These are phyloP conservation scores for Pomatostomus ruficeps DNA, from an alignment of 2,113 vertebrate species.

Conservation along the genomic window DNA sequence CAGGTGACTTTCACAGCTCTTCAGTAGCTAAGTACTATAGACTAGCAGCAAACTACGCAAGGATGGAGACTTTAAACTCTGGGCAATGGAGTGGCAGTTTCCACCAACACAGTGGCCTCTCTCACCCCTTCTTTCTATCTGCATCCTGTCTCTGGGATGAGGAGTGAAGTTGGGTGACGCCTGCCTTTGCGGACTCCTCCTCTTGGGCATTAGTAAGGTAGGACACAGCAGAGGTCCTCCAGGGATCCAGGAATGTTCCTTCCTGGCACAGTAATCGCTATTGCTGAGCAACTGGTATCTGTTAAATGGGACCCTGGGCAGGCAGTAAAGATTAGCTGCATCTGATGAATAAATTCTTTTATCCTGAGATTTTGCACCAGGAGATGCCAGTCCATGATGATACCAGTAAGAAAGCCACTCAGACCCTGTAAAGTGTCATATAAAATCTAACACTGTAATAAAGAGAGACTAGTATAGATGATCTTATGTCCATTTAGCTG, in stretches of 20 bases:
- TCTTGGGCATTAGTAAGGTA: background rate
- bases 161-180: background rate
- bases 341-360: background rate
- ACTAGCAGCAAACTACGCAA: background rate
- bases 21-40: background rate
- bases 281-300: background rate
- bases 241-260: background rate
- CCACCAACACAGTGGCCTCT: background rate
- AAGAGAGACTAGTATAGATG: background rate
- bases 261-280: background rate
- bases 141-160: background rate
- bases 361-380: background rate
- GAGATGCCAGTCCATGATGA: background rate
- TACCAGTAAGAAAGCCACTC: background rate
- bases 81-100: background rate
- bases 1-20: background rate
- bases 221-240: background rate
- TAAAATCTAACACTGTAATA: background rate
- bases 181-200: background rate
- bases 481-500: background rate
- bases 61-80: background rate
- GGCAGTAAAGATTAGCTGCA: background rate
- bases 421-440: background rate
- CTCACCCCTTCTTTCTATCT: background rate
- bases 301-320: background rate